Percentiles rank a stretch among this genome's conserved stretches.
phyloP scores from a whole-genome alignment of 2,888 invertebrate species.

The Sylvicola cinctus region DNA sequence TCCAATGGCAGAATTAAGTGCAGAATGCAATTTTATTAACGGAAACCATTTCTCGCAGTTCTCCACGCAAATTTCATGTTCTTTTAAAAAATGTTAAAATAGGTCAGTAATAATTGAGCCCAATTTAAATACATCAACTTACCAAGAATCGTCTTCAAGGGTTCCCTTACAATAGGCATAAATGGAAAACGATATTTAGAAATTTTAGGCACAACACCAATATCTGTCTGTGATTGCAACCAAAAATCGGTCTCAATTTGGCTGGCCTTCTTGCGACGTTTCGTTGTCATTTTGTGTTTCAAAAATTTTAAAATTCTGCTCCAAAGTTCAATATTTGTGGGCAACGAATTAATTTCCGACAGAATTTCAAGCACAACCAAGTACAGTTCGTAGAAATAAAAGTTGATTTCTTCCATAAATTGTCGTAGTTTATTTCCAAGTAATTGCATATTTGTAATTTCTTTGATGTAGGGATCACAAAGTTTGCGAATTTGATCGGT shows the following conservation, averaged over 20 bases:
- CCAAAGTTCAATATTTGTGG: constrained; percentile 21
- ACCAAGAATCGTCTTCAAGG: constrained; percentile 15
- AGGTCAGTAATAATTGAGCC: background rate
- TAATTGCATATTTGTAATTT: constrained; percentile 19
- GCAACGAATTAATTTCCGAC: constrained; percentile 16
- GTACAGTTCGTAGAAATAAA: constrained; percentile 25
- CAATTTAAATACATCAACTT: background rate
- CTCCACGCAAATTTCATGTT: constrained; percentile 20
- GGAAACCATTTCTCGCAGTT: constrained; percentile 25
- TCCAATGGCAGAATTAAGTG: constrained; percentile 13
- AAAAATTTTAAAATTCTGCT: constrained; percentile 20
- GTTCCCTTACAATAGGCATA: constrained; percentile 19
- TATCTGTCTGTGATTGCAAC: constrained; percentile 19
- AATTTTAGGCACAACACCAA: constrained; percentile 22
- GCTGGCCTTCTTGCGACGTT: constrained; percentile 18
- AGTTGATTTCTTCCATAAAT: constrained; percentile 11
- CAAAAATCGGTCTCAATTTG: constrained; percentile 23
- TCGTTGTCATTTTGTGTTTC: constrained; percentile 21
- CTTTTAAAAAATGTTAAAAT: constrained; percentile 9
- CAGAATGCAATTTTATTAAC: constrained; percentile 19
- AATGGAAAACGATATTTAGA: constrained; percentile 25
- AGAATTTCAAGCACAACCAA: constrained; percentile 23
- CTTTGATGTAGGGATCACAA: constrained; percentile 22
- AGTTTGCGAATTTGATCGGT: constrained; percentile 15
- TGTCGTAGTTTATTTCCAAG: constrained; percentile 9